These are phyloP conservation scores for Rhagoletis pomonella DNA, from an alignment of 1,140 invertebrate genomes.

Conservation along the genomic window DNA sequence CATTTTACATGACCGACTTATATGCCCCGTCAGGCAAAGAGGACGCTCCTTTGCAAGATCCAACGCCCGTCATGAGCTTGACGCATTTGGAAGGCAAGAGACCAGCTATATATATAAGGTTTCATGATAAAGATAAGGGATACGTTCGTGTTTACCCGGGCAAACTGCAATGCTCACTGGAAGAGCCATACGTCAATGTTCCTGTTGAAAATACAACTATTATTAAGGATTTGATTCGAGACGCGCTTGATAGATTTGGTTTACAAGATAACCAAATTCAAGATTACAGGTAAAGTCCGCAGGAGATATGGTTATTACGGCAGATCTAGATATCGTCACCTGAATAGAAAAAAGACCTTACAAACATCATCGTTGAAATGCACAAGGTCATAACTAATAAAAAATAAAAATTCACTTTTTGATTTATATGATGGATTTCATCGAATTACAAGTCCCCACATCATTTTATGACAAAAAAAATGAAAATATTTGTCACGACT, in stretches of 20 bases:
- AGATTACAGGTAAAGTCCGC: constrained; percentile 73
- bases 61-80: constrained; percentile 87
- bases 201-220: constrained; percentile 90
- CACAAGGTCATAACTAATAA: too few relatives aligned
- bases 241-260: constrained; percentile 92
- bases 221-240: constrained; percentile 91
- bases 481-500: too few relatives aligned
- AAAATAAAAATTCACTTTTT: too few relatives aligned
- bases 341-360: too few relatives aligned
- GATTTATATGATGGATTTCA: too few relatives aligned
- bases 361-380: too few relatives aligned
- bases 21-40: constrained; percentile 84
- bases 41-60: constrained; percentile 87
- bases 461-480: too few relatives aligned
- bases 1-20: constrained; percentile 87
- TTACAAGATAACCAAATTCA: constrained; percentile 82
- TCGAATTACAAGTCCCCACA: too few relatives aligned
- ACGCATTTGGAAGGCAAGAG: constrained; percentile 93
- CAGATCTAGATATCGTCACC: not conserved
- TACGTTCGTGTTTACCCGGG: constrained; percentile 91
- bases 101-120: constrained; percentile 95
- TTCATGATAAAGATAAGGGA: constrained; percentile 85
- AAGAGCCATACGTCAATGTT: constrained; percentile 84
- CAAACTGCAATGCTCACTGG: constrained; percentile 82
- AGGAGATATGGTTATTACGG: constrained; percentile 51